A percentile compares a stretch with the other conserved stretches of the same genome.
These are phyloP conservation scores for Sebastes minor DNA, from an alignment of 2,797 vertebrate species.

Conservation along the genomic window DNA sequence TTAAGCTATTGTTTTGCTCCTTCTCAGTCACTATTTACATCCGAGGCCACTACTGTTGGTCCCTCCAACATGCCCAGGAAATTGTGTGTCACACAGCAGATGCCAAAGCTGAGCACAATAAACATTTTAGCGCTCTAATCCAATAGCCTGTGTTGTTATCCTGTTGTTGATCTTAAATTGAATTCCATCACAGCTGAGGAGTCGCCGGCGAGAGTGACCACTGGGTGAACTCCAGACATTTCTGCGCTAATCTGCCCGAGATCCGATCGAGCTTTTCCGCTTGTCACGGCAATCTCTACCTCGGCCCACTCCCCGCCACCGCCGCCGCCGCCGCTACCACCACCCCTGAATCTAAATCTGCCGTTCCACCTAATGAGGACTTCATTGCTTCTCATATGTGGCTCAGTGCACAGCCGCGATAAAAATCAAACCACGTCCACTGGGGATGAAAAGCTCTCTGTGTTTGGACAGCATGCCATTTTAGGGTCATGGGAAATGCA, in stretches of 20 bases:
- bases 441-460: slow-evolving; percentile 49
- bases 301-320: background rate
- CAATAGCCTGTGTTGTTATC: slow-evolving; percentile 55
- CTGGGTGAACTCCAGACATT: slow-evolving; percentile 64
- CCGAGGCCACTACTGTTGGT: slow-evolving; percentile 14
- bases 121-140: slow-evolving; percentile 50
- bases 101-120: slow-evolving; percentile 29
- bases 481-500: slow-evolving; percentile 46
- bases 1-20: slow-evolving; percentile 35
- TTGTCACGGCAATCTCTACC: slow-evolving; percentile 42
- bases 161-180: slow-evolving; percentile 64
- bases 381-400: slow-evolving; percentile 29
- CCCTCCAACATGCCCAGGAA: slow-evolving; percentile 9
- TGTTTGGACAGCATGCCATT: slow-evolving; percentile 18
- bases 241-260: slow-evolving; percentile 67
- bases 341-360: slow-evolving; percentile 35
- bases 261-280: slow-evolving; percentile 58
- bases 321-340: accelerated
- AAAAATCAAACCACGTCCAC: slow-evolving; percentile 40
- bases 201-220: slow-evolving; percentile 58
- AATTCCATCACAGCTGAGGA: slow-evolving; percentile 63
- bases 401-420: slow-evolving; percentile 29
- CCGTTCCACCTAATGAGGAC: slow-evolving; percentile 51
- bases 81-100: slow-evolving; percentile 42
- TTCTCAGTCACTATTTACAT: slow-evolving; percentile 8